Evolutionary conservation across 2,113 vertebrate genomes (phyloP), one percentile per base, ranked within the genome.

Genomic region (Circaetus gallicus): DNA sequence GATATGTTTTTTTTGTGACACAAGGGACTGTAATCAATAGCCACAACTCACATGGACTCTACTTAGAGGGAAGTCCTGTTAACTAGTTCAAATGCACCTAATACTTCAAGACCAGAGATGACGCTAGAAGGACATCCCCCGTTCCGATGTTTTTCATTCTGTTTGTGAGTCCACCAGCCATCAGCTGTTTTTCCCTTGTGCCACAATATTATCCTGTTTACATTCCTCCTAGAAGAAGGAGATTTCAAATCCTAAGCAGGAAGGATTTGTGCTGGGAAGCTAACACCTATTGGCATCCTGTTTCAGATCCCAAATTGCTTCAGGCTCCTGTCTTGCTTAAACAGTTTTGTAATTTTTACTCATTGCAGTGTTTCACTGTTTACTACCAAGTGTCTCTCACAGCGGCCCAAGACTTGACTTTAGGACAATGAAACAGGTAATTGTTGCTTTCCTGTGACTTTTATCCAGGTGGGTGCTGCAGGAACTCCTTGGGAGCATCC

Each of bases 11-110:
- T 52, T 71, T 45, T 5, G 1, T 93, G 86, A 89, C 94, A 93
- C 24, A 15, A 58, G 63, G 76, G 28, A 24, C 22, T 69, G 38
- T 86, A 94, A 97, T 97, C 96, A 94, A 59, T 32, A 91, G 61
- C 38, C 77, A 53, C 76, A 56, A 2, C 63, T 78, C 67, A 62
- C 56, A 47, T 21, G 86, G 42, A n/a, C 72, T 90, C 65, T 29
- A 12, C 69, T 94, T 43, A 84, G 61, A 63, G 77, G 70, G 63
- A 91, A 82, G 56, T 63, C 77, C 52, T 76, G 70, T n/a, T 91
- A 90, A 87, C 28, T 55, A 66, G 38, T 53, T 61, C 9, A 3
- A 79, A 31, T 0, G 4, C 56, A 18, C 28, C 50, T 26, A 3
- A n/a, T 2, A 0, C 69, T 61, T 63, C 14, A 21, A 3, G 32